Evolutionary conservation across 2,797 vertebrate species (phyloP).

Genomic region (Heliangelus exortis): DNA sequence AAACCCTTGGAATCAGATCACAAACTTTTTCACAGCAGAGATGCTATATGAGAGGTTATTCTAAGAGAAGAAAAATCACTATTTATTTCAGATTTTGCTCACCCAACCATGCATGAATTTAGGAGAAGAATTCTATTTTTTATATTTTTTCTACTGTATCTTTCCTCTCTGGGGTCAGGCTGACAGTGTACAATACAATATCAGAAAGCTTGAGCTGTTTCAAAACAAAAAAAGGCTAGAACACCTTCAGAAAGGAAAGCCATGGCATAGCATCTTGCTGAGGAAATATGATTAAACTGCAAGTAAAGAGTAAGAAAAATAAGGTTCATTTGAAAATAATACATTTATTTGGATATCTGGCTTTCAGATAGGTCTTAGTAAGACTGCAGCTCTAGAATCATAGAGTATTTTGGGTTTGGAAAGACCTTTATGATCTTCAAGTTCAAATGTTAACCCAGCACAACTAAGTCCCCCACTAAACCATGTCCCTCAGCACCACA

Average conservation of each 20-base stretch:
- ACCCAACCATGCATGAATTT: background rate
- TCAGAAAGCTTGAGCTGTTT: background rate
- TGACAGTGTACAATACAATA: background rate
- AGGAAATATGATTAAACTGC: background rate
- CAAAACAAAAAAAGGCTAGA: background rate
- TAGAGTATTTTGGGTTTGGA: too few species aligned
- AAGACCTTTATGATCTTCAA: too few species aligned
- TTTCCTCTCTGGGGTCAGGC: background rate
- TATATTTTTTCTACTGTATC: background rate
- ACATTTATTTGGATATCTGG: background rate
- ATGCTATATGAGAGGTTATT: background rate
- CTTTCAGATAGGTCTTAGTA: background rate
- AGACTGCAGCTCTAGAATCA: background rate
- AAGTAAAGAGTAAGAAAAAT: background rate
- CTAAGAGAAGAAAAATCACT: background rate
- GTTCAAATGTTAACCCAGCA: too few species aligned
- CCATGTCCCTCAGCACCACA: too few species aligned
- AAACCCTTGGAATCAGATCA: background rate
- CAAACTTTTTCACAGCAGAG: background rate
- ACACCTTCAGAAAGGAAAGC: background rate
- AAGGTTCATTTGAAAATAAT: background rate
- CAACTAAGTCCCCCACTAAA: too few species aligned
- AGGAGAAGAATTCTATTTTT: background rate
- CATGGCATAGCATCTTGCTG: background rate
- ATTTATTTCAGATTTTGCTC: background rate